Evolutionary conservation across 2,888 invertebrate genomes (phyloP).

Genomic region (Cataglyphis rosenhaueri): DNA sequence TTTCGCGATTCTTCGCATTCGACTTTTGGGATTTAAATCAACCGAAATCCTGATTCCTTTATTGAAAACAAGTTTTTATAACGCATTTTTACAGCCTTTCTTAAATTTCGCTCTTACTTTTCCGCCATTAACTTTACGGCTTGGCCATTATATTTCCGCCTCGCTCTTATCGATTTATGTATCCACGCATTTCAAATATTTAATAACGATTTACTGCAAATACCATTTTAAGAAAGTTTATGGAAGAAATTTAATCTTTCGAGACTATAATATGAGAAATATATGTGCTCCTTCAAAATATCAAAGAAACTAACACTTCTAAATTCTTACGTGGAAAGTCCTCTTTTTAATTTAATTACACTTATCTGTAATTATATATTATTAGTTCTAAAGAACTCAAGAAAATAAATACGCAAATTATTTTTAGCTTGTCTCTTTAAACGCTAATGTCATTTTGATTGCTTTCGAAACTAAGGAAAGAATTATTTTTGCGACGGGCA

Average conservation of each 20-base stretch:
- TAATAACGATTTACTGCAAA: slow-evolving; percentile 44
- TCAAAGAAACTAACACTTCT: neutral
- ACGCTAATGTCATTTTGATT: neutral
- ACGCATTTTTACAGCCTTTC: slow-evolving; percentile 14
- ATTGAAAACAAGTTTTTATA: slow-evolving; percentile 10
- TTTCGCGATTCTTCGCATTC: neutral
- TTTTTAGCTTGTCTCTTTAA: neutral
- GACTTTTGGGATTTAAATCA: slow-evolving; percentile 1
- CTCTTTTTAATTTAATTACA: neutral
- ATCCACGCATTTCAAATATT: slow-evolving; percentile 47
- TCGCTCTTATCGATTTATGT: slow-evolving; percentile 11
- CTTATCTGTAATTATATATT: neutral
- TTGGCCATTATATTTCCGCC: slow-evolving; percentile 5
- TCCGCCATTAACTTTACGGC: neutral
- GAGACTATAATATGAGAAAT: neutral
- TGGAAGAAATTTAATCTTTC: slow-evolving; percentile 66
- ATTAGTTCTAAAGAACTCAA: neutral
- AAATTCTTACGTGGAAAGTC: neutral
- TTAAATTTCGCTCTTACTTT: neutral
- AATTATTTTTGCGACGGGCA: neutral
- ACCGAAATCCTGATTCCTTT: neutral
- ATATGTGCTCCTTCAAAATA: neutral
- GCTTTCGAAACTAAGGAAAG: neutral
- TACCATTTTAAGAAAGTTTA: slow-evolving; percentile 39
- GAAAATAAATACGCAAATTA: neutral